Conservation (phyloP, 2,797 vertebrate species). For the Anniella stebbinsi region DNA sequence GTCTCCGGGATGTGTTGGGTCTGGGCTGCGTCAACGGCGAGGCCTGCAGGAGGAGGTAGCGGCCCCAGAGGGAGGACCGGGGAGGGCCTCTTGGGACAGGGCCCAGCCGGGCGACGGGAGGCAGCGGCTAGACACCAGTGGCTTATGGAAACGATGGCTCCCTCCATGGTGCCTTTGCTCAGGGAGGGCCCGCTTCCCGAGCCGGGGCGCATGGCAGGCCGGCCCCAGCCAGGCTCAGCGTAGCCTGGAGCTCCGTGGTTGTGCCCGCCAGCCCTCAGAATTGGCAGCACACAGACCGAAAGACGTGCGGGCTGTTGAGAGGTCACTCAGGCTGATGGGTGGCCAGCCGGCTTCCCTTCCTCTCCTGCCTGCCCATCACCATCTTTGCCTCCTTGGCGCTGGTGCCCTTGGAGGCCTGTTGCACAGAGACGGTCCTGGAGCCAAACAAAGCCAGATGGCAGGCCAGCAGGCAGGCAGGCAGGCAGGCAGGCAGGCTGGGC, state of each 20-base stretch:
- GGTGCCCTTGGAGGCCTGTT: background rate
- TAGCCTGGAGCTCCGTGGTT: too few relatives aligned
- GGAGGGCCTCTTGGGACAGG: background rate
- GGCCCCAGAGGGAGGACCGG: background rate
- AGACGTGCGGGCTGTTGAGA: background rate
- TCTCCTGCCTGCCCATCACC: background rate
- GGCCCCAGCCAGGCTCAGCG: background rate
- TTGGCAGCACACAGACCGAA: background rate
- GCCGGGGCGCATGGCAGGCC: background rate
- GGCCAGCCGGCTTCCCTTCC: background rate
- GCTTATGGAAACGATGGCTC: too few relatives aligned
- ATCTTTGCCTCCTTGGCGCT: background rate
- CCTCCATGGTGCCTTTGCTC: too few relatives aligned
- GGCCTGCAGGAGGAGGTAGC: background rate
- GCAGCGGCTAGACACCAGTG: background rate
- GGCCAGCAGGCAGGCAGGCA: too few relatives aligned
- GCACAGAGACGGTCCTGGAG: background rate
- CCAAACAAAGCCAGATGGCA: background rate
- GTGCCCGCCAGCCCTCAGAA: too few relatives aligned
- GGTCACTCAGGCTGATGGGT: background rate
- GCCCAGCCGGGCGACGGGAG: background rate
- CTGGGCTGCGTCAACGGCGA: slow-evolving; percentile 6
- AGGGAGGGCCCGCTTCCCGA: background rate
- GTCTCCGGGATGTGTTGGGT: background rate
- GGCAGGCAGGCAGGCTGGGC: too few relatives aligned